Base-by-base conservation (phyloP, 1,140 invertebrate genomes). In the Battus philenor region DNA sequence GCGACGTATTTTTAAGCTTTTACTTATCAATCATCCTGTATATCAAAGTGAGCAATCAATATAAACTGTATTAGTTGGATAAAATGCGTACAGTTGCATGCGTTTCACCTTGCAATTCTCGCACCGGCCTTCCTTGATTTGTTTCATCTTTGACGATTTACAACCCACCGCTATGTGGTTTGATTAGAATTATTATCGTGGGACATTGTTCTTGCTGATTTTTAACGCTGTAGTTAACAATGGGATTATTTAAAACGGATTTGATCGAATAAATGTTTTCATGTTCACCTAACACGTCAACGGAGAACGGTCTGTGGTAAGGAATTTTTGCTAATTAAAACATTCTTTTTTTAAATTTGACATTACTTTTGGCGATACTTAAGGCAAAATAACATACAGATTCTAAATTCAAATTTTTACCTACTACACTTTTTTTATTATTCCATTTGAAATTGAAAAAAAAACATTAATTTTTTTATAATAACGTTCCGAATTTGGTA, bases 141-240 rank as follows among this genome's bases (percentile, higher is more conserved):
- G 36, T 39, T 39, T 26, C 36, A 27, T 39, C 36, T 39, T 27
- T 39, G 36, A 39, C 22, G 36, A 39, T 39, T 39, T 36, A 3
- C 9, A 20, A n/a, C n/a, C 24, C 36, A 22, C 10, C 2, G n/a
- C 26, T 26, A 24, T 38, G n/a, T 11, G 22, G 12, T 24, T 39
- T 13, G 26, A 27, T 39, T 39, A 39, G 12, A 12, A 15, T 15
- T 13, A 8, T 39, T 26, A 39, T 39, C 36, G 2, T 11, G 6
- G 22, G 12, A 39, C 36, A 39, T 16, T 39, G 36, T 39, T 39
- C 36, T 27, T 4, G 10, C 2, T 22, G 22, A 39, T 39, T 39
- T 39, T 39, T 13, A 39, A 39, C 36, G 36, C 36, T 24, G 17
- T 22, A 26, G 36, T 26, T 13, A 39, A 39, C 22, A 39, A 27